Evolutionary conservation across 2,113 vertebrate genomes (phyloP).

Genomic region (Panthera tigris): DNA sequence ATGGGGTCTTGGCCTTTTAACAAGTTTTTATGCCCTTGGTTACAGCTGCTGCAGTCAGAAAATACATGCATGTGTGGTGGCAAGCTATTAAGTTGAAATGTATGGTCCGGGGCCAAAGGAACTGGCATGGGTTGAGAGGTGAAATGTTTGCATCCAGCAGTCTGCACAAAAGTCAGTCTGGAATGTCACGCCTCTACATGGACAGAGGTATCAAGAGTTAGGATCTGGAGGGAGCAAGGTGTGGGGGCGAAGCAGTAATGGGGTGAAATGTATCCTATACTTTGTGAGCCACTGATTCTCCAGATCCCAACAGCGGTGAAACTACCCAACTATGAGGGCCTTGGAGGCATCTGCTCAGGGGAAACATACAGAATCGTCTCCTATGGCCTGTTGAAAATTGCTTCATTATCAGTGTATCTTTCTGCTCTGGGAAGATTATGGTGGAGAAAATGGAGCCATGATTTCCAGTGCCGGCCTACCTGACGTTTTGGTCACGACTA

Average conservation of each 20-base stretch:
- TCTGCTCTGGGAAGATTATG: neutral
- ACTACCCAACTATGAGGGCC: neutral
- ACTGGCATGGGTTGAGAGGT: neutral
- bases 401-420: neutral
- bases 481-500: neutral
- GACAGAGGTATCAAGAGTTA: neutral
- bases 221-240: neutral
- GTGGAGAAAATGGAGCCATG: neutral
- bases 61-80: neutral
- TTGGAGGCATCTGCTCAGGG: neutral
- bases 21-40: slow-evolving; percentile 67
- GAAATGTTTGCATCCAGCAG: neutral
- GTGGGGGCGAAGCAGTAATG: neutral
- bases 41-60: slow-evolving; percentile 46
- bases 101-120: neutral
- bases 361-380: neutral
- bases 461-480: neutral
- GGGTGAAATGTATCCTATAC: neutral
- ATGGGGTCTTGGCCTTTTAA: slow-evolving; percentile 38
- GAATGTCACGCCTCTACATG: neutral
- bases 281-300: neutral
- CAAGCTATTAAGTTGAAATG: neutral
- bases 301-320: neutral
- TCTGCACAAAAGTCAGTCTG: neutral
- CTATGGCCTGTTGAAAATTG: neutral